Evolutionary conservation across 2,888 invertebrate species (phyloP).

Genomic region (Hybos culiciformis): DNA sequence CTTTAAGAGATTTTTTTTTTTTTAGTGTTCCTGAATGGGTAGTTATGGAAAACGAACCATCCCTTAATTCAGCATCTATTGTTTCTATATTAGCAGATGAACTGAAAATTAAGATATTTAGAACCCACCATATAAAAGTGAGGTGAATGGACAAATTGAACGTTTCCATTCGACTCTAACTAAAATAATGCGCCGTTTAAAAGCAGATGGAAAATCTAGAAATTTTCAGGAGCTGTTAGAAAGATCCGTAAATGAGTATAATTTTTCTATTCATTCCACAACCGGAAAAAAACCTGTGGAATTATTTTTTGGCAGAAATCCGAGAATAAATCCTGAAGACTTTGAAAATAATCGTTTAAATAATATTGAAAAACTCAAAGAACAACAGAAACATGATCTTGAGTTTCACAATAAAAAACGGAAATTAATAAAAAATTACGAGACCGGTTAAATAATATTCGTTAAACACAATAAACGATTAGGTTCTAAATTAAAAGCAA

Average conservation of each 20-base stretch:
- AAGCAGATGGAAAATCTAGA: background rate
- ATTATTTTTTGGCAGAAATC: background rate
- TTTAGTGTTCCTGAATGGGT: too few relatives aligned
- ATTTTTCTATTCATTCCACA: constrained; percentile 12
- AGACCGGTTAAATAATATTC: too few relatives aligned
- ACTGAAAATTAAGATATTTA: constrained; percentile 6
- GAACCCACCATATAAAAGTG: constrained; percentile 8
- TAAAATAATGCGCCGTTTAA: too few relatives aligned
- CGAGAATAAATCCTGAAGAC: background rate
- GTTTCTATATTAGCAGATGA: constrained; percentile 5
- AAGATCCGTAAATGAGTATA: constrained; percentile 12
- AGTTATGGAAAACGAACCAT: too few relatives aligned
- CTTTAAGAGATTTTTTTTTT: constrained; percentile 10
- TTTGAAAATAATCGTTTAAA: too few relatives aligned
- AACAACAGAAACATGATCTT: too few relatives aligned
- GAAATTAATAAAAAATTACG: too few relatives aligned
- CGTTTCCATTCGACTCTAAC: background rate
- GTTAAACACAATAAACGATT: too few relatives aligned
- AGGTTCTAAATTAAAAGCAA: too few relatives aligned
- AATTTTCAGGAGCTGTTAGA: background rate
- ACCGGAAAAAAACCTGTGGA: constrained; percentile 12
- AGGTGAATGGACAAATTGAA: constrained; percentile 5
- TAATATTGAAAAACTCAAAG: too few relatives aligned
- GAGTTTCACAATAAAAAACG: too few relatives aligned
- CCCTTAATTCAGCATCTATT: constrained; percentile 5